Conservation (phyloP, 2,888 invertebrate genomes). For the Drosophila recens region DNA sequence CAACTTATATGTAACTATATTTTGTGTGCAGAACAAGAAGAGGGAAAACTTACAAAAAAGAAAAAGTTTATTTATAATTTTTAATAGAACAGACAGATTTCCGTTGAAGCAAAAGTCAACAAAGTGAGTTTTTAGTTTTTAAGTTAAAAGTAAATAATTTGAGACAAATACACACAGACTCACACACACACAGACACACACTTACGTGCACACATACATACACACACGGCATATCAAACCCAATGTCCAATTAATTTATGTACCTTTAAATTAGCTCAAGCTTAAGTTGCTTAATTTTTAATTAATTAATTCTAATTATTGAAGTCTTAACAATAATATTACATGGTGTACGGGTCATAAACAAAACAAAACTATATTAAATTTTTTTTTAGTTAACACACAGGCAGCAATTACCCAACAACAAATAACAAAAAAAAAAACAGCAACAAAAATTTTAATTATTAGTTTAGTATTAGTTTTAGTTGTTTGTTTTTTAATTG, state of each 20-base stretch:
- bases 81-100: conserved; percentile 1
- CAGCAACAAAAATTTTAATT: neutral
- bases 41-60: neutral
- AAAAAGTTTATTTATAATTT: conserved; percentile 11
- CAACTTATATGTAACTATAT: conserved; percentile 29
- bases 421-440: conserved; percentile 11
- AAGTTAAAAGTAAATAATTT: conserved; percentile 41
- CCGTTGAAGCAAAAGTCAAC: conserved; percentile 11
- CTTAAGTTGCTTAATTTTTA: conserved; percentile 52
- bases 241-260: conserved; percentile 75
- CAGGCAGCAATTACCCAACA: conserved; percentile 16
- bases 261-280: conserved; percentile 67
- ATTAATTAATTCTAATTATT: conserved; percentile 51
- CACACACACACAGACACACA: conserved; percentile 32
- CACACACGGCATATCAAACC: conserved; percentile 73
- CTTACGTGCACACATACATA: conserved; percentile 22
- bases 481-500: conserved; percentile 33
- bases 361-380: conserved; percentile 29
- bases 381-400: conserved; percentile 17
- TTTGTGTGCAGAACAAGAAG: conserved; percentile 24
- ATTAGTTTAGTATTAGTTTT: conserved; percentile 46
- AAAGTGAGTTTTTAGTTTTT: conserved; percentile 43
- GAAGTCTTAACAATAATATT: conserved; percentile 55
- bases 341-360: conserved; percentile 69
- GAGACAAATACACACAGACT: conserved; percentile 28